Evolutionary conservation across 2,888 invertebrate genomes (phyloP).

Genomic region (Lasioglossum villosulum): DNA sequence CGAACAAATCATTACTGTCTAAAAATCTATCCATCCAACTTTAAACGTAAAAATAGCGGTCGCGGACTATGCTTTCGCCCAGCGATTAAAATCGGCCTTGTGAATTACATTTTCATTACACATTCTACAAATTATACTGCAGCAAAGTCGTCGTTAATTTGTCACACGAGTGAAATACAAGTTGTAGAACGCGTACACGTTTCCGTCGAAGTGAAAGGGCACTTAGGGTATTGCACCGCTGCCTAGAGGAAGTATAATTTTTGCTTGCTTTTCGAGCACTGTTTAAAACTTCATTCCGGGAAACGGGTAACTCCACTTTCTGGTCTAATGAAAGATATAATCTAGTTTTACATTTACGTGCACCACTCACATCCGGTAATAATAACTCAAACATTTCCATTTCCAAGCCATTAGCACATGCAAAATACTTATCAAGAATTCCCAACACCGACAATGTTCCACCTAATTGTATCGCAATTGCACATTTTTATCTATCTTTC

Average conservation of each 20-base stretch:
- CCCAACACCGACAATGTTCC: not conserved
- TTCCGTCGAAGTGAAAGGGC: not conserved
- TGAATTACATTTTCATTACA: not conserved
- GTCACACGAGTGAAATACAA: not conserved
- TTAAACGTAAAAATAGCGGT: not conserved
- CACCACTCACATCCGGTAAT: not conserved
- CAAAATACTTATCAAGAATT: not conserved
- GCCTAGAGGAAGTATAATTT: not conserved
- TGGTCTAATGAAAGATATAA: slow-evolving; percentile 10
- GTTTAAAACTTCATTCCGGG: not conserved
- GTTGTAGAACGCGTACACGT: not conserved
- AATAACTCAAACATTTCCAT: not conserved
- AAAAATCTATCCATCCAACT: not conserved
- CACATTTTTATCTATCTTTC: not conserved
- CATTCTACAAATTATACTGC: not conserved
- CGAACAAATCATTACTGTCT: no score
- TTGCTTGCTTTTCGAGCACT: not conserved
- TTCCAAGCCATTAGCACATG: not conserved
- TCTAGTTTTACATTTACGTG: not conserved
- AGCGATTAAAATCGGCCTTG: not conserved
- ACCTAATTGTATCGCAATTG: not conserved
- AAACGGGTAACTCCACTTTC: not conserved
- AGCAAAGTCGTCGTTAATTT: not conserved
- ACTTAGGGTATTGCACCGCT: not conserved
- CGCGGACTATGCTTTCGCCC: not conserved